Conservation (phyloP, 2,113 vertebrate species). For the Passerina amoena region DNA sequence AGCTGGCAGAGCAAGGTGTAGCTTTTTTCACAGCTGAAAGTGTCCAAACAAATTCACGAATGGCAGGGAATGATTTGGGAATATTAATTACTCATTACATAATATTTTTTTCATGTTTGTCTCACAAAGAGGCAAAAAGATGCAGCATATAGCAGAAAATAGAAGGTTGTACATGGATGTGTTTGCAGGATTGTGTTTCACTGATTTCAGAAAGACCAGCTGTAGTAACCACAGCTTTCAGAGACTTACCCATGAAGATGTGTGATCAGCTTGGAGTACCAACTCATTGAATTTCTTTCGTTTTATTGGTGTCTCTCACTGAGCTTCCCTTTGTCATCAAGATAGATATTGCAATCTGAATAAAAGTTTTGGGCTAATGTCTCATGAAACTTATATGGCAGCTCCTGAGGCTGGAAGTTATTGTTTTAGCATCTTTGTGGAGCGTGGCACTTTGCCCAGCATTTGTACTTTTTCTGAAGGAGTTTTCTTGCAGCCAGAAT, state of each 20-base stretch:
- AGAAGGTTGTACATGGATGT: not conserved
- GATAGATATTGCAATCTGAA: not conserved
- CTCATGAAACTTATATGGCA: not conserved
- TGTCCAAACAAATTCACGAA: not conserved
- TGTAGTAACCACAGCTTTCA: not conserved
- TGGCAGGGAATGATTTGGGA: not conserved
- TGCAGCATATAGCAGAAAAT: not conserved
- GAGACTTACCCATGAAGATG: not conserved
- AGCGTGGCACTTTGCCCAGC: not conserved
- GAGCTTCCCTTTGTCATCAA: not conserved
- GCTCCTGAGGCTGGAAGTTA: not conserved
- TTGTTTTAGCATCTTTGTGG: not conserved
- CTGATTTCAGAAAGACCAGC: not conserved
- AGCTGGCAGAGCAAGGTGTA: not conserved
- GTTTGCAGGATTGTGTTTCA: not conserved
- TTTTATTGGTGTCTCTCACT: not conserved
- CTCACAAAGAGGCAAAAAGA: not conserved
- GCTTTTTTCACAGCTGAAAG: not conserved
- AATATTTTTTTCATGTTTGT: not conserved
- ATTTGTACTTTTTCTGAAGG: not conserved
- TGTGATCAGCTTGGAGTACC: not conserved
- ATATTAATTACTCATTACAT: not conserved
- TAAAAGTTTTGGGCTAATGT: not conserved
- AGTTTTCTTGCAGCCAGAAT: not conserved
- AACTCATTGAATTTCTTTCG: not conserved